A percentile compares a stretch with the other conserved stretches of the same genome.
Evolutionary conservation across 2,797 vertebrate genomes (phyloP).

Genomic region (Rallus crepitans): DNA sequence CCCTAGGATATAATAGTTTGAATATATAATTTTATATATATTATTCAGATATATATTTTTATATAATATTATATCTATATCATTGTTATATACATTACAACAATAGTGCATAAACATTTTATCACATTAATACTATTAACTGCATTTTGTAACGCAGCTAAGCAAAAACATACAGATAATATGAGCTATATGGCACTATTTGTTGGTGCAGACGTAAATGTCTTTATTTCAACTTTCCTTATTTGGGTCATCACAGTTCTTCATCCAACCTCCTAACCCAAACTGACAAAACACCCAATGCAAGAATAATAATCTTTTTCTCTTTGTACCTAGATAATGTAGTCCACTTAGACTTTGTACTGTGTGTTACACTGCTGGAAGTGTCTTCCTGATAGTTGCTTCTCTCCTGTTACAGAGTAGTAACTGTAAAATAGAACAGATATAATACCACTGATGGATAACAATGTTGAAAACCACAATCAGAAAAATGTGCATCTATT

Average conservation of each 20-base stretch:
- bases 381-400: neutral
- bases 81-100: neutral
- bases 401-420: neutral
- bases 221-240: neutral
- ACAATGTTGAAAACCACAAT: neutral
- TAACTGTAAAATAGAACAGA: neutral
- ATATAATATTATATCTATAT: neutral
- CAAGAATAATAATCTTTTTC: neutral
- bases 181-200: neutral
- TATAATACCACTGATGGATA: neutral
- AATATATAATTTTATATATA: neutral
- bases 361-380: neutral
- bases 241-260: neutral
- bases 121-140: neutral
- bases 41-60: neutral
- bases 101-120: neutral
- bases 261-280: neutral
- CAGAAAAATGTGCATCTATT: accelerated
- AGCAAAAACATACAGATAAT: neutral
- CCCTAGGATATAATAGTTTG: neutral
- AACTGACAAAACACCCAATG: neutral
- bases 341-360: neutral
- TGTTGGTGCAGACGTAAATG: neutral
- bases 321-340: neutral
- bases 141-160: neutral